Evolutionary conservation across 2,113 vertebrate species (phyloP).

Genomic region (Cheilinus undulatus): DNA sequence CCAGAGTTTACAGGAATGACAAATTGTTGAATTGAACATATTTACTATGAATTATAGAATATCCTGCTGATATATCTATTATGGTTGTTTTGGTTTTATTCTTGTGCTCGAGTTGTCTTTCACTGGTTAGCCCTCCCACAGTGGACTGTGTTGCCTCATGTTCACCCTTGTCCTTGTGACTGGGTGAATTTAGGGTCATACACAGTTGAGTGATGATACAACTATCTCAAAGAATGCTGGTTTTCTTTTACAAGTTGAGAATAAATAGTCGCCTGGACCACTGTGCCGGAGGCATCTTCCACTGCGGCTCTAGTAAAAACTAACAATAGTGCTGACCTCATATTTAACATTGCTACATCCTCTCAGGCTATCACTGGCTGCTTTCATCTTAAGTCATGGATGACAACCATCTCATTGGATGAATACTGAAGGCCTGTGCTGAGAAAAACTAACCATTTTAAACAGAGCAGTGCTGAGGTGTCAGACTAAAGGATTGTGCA

Average conservation of each 20-base stretch:
- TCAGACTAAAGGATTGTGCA: too few species aligned
- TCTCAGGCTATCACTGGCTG: not conserved
- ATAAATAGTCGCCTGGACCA: slow-evolving; percentile 21
- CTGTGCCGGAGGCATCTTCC: slow-evolving; percentile 11
- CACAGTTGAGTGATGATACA: slow-evolving; percentile 25
- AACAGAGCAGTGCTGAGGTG: too few species aligned
- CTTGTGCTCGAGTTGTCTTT: slow-evolving; percentile 52
- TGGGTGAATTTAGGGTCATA: slow-evolving; percentile 47
- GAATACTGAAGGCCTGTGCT: not conserved
- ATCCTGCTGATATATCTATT: slow-evolving; percentile 66
- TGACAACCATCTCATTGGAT: not conserved
- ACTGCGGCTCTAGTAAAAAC: not conserved
- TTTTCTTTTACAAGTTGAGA: slow-evolving; percentile 18
- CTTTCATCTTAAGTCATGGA: not conserved
- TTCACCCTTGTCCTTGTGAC: slow-evolving; percentile 43
- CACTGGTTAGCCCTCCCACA: slow-evolving; percentile 62
- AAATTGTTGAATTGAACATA: slow-evolving; percentile 71
- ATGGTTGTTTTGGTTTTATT: slow-evolving; percentile 61
- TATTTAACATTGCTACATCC: not conserved
- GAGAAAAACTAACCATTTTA: not conserved
- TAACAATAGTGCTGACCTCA: slow-evolving; percentile 8
- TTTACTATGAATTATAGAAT: slow-evolving; percentile 70
- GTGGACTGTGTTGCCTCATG: slow-evolving; percentile 36
- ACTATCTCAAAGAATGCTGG: not conserved
- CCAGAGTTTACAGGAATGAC: slow-evolving; percentile 76